Base-by-base conservation (phyloP, 2,888 invertebrate genomes). In the Andrena chrysosceles region DNA sequence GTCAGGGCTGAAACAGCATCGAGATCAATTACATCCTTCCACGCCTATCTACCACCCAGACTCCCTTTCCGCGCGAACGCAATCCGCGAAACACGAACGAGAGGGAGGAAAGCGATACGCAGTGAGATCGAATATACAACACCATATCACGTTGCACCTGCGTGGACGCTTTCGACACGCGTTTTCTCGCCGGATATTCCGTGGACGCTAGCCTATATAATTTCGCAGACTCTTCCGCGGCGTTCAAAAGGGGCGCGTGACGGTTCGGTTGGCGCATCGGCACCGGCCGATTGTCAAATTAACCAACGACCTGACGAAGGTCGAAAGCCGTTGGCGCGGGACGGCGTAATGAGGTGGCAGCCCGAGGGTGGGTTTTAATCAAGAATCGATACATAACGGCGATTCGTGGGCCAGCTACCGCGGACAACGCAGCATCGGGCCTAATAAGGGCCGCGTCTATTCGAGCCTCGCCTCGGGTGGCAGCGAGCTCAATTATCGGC, bases 291-390 rank as follows among this genome's bases (percentile, higher is more conserved):
- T 81, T 83, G 88, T 89, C 86, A 84, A 86, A 69, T 54, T 63
- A 76, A 35, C 56, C 35, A 26, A 31, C 80, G 77, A 66, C 69
- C 81, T 79, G 84, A 87, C 56, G 82, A 75, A 67, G 77, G 68
- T 42, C 74, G 63, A 72, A 64, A 73, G 42, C 48, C 60, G 31
- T 31, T 31, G 56, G 56, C 23, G 52, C 83, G 68, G 83, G 86
- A 82, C 83, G 85, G 89, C 90, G 91, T 93, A 93, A 93, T 93
- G 92, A 92, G 91, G 91, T 90, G 90, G 90, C 89, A 86, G 91
- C 93, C 91, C 77, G 87, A 87, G 93, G 93, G 90, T 89, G 90
- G 90, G 84, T 92, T 91, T 91, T 93, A 91, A 92, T 93, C 92
- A 93, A 91, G 91, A 92, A 92, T 93, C 91, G 91, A 93, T 91